Evolutionary conservation across 2,113 vertebrate species (phyloP).

Genomic region (Microcebus murinus): DNA sequence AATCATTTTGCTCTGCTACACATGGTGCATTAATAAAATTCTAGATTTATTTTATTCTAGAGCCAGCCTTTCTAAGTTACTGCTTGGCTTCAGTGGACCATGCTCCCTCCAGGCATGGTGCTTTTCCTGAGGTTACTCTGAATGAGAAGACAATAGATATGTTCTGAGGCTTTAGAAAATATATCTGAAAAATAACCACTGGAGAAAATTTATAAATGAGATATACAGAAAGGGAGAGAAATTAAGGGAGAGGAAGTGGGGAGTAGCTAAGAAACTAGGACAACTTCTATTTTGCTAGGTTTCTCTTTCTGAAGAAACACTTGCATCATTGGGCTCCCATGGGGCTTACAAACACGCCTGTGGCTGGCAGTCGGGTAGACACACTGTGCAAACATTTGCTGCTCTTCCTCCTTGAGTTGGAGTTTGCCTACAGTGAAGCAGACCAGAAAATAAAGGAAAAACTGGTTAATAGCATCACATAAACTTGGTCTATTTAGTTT

Average conservation of each 20-base stretch:
- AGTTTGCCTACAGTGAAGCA: neutral
- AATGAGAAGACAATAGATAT: neutral
- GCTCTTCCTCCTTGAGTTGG: slow-evolving; percentile 14
- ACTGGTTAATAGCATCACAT: neutral
- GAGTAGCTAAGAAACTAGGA: slow-evolving; percentile 33
- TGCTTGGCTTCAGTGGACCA: neutral
- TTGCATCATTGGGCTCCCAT: neutral
- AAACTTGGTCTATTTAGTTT: neutral
- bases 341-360: neutral
- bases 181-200: neutral
- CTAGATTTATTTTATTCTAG: neutral
- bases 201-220: neutral
- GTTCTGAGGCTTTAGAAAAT: neutral
- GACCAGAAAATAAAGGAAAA: neutral
- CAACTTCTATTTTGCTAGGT: slow-evolving; percentile 49
- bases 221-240: neutral
- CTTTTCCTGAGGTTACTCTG: neutral
- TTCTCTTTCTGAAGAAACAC: slow-evolving; percentile 57
- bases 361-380: slow-evolving; percentile 47
- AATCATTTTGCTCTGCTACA: neutral
- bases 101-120: neutral
- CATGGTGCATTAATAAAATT: neutral
- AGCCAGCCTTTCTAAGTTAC: neutral
- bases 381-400: slow-evolving; percentile 65
- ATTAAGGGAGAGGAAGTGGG: no score